Conservation (phyloP, 2,888 invertebrate genomes). For the Macrophya alboannulata region DNA sequence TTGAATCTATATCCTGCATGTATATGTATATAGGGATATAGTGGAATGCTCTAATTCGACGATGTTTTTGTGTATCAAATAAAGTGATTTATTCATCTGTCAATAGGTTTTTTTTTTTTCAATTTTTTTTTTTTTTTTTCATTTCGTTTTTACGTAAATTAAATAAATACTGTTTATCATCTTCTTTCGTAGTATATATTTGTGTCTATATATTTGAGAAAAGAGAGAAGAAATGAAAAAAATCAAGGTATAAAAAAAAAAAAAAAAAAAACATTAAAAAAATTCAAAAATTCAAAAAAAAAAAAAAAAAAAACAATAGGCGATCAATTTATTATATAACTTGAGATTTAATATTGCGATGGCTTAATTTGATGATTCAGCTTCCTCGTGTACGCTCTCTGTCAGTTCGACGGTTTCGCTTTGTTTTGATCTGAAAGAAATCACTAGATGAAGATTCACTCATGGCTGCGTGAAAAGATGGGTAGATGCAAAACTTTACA, state of each 20-base stretch:
- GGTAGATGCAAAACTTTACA: slow-evolving; percentile 59
- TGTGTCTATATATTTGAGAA: slow-evolving; percentile 13
- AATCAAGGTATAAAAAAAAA: neutral
- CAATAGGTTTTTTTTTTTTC: slow-evolving; percentile 12
- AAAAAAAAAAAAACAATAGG: slow-evolving; percentile 19
- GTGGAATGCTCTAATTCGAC: slow-evolving; percentile 4
- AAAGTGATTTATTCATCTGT: neutral
- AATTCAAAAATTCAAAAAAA: neutral
- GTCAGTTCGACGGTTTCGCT: slow-evolving; percentile 74
- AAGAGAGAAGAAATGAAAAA: neutral
- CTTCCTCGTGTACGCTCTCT: slow-evolving; percentile 75
- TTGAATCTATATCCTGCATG: neutral
- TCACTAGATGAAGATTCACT: slow-evolving; percentile 67
- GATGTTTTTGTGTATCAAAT: slow-evolving; percentile 12
- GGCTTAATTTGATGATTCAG: slow-evolving; percentile 73
- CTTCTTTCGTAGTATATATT: slow-evolving; percentile 25
- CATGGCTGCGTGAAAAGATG: slow-evolving; percentile 62
- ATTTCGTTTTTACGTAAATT: slow-evolving; percentile 37
- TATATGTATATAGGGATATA: neutral
- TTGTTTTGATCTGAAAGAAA: slow-evolving; percentile 80
- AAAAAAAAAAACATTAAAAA: neutral
- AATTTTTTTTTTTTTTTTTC: slow-evolving; percentile 37
- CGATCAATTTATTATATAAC: neutral
- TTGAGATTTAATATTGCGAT: slow-evolving; percentile 26
- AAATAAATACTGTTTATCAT: slow-evolving; percentile 57